phyloP scores from a whole-genome alignment of 2,113 vertebrate genomes.

The Cranoglanis bouderius region DNA sequence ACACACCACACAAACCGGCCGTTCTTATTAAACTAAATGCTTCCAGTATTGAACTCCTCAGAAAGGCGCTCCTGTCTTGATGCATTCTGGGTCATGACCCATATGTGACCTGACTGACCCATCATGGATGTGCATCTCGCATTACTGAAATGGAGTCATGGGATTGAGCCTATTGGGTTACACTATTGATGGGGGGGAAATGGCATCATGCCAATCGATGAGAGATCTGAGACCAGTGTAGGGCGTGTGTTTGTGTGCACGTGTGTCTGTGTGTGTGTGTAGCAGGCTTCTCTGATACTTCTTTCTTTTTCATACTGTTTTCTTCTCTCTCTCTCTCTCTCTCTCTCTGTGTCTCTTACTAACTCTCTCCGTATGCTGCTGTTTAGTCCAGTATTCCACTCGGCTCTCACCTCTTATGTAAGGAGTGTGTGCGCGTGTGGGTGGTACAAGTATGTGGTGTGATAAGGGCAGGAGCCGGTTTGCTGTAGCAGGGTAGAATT shows the following conservation, averaged over 20 bases:
- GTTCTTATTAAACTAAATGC: background rate
- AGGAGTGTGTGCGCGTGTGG: conserved; percentile 13
- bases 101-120: conserved; percentile 39
- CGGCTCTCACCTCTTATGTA: conserved; percentile 33
- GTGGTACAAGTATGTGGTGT: conserved; percentile 5
- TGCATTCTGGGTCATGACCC: conserved; percentile 40
- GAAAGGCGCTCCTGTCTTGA: conserved; percentile 12
- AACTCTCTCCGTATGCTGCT: background rate
- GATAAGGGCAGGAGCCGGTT: conserved; percentile 27
- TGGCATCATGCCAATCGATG: conserved; percentile 49
- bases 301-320: background rate
- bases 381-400: conserved; percentile 33
- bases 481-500: background rate
- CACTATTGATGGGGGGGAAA: conserved; percentile 40
- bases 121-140: conserved; percentile 24
- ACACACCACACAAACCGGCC: background rate
- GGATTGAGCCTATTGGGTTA: conserved; percentile 48
- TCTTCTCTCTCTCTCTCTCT: background rate
- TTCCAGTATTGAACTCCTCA: conserved; percentile 4
- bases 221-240: conserved; percentile 33
- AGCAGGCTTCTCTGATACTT: conserved; percentile 19
- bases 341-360: background rate
- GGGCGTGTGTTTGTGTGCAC: conserved; percentile 45
- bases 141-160: conserved; percentile 54
- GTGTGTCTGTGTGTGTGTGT: conserved; percentile 34